phyloP scores from a whole-genome alignment of 1,140 invertebrate species.

The Pentalonia nigronervosa region DNA sequence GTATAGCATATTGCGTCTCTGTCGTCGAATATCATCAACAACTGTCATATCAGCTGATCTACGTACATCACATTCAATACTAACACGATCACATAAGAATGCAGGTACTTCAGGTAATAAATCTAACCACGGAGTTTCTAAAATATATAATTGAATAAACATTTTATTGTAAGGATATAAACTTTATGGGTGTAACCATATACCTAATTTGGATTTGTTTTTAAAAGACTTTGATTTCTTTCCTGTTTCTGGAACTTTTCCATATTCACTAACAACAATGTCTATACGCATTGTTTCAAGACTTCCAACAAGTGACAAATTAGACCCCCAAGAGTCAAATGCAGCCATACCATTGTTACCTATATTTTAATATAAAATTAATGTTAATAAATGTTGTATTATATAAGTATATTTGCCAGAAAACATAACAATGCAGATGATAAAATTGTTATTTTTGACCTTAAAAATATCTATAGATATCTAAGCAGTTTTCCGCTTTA shows the following conservation, averaged over 20 bases:
- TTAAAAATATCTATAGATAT: neutral
- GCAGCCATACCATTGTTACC: conserved; percentile 63
- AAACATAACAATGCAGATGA: neutral
- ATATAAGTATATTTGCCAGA: neutral
- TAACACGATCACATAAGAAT: conserved; percentile 90
- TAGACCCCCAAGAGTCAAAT: conserved; percentile 88
- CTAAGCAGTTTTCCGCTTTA: neutral
- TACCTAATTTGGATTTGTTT: conserved; percentile 39
- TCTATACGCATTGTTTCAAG: conserved; percentile 90
- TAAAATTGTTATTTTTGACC: neutral
- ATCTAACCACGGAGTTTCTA: conserved; percentile 68
- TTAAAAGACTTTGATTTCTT: conserved; percentile 40
- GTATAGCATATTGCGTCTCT: conserved; percentile 82
- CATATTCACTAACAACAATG: conserved; percentile 89
- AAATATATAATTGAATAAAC: conserved; percentile 33
- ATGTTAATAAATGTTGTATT: neutral
- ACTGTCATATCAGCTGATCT: conserved; percentile 89
- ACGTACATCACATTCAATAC: conserved; percentile 86
- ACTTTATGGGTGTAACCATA: neutral
- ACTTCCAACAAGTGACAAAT: conserved; percentile 84
- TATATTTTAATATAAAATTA: neutral
- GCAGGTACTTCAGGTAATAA: conserved; percentile 82
- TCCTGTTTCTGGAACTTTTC: conserved; percentile 64
- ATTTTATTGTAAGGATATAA: neutral
- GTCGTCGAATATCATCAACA: conserved; percentile 80